Evolutionary conservation across 2,888 invertebrate genomes (phyloP).

Genomic region (Trissolcus japonicus): DNA sequence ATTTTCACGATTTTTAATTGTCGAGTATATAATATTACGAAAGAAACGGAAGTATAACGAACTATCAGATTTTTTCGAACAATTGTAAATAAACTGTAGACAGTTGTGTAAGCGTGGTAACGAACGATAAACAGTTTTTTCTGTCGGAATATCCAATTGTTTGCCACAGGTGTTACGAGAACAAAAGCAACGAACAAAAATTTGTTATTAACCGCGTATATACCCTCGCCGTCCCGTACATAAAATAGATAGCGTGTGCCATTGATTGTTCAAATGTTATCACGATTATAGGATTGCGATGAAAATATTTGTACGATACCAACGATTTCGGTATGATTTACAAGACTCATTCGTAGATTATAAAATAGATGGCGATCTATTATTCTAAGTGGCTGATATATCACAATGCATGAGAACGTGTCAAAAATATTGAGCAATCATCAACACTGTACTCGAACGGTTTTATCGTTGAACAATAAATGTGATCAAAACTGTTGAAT

Average conservation of each 20-base stretch:
- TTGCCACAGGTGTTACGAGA: conserved; percentile 42
- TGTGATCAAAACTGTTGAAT: too few species aligned
- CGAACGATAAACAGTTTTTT: conserved; percentile 18
- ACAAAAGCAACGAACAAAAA: conserved; percentile 49
- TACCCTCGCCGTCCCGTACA: conserved; percentile 52
- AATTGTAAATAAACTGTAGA: conserved; percentile 38
- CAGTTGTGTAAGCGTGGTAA: conserved; percentile 15
- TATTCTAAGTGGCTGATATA: too few species aligned
- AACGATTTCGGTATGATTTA: conserved; percentile 10
- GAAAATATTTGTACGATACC: conserved; percentile 18
- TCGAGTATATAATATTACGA: conserved; percentile 9
- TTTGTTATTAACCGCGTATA: conserved; percentile 38
- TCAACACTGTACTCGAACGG: too few species aligned
- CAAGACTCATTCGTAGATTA: conserved; percentile 1
- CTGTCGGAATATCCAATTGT: conserved; percentile 45
- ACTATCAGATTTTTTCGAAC: conserved; percentile 28
- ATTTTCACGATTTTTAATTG: conserved; percentile 51
- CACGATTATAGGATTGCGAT: conserved; percentile 29
- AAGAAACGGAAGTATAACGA: neutral
- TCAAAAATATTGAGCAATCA: too few species aligned
- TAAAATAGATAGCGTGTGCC: conserved; percentile 30
- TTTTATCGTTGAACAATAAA: too few species aligned
- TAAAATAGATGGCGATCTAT: too few species aligned
- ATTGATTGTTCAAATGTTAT: conserved; percentile 48
- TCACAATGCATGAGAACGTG: conserved; percentile 1